These are phyloP conservation scores for Idaea straminata DNA, from an alignment of 2,888 invertebrate species.

Conservation along the genomic window DNA sequence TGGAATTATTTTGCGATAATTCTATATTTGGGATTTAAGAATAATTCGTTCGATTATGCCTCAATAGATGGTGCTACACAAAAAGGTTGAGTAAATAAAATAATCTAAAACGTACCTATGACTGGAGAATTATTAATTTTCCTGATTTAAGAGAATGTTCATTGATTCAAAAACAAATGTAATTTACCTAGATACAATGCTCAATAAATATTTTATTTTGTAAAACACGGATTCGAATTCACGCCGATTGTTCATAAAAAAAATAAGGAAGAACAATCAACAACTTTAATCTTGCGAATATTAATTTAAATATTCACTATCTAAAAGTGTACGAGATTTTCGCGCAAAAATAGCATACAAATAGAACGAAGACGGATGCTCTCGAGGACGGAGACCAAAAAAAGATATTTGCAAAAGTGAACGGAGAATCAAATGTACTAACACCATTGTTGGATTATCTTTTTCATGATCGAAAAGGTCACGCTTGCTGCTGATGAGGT, in stretches of 20 bases:
- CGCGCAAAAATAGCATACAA: constrained; percentile 1
- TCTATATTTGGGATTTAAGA: no score
- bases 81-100: no score
- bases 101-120: no score
- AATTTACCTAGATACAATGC: not conserved
- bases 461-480: constrained; percentile 41
- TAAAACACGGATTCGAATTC: not conserved
- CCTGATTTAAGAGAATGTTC: no score
- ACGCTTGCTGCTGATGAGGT: constrained; percentile 36
- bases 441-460: constrained; percentile 47
- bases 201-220: not conserved
- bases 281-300: not conserved
- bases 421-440: constrained; percentile 40
- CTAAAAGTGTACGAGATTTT: not conserved
- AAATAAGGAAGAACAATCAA: not conserved
- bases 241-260: not conserved
- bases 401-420: constrained; percentile 51
- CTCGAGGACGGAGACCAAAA: constrained; percentile 48
- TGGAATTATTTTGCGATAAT: no score
- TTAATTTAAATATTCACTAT: not conserved
- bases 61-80: no score
- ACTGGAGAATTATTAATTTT: no score
- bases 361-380: constrained; percentile 40
- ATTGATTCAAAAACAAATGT: no score
- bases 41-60: no score